Percentiles rank a stretch among this genome's conserved stretches.
These are phyloP conservation scores for Climacteris rufus DNA, from an alignment of 2,113 vertebrate species.

Conservation along the genomic window DNA sequence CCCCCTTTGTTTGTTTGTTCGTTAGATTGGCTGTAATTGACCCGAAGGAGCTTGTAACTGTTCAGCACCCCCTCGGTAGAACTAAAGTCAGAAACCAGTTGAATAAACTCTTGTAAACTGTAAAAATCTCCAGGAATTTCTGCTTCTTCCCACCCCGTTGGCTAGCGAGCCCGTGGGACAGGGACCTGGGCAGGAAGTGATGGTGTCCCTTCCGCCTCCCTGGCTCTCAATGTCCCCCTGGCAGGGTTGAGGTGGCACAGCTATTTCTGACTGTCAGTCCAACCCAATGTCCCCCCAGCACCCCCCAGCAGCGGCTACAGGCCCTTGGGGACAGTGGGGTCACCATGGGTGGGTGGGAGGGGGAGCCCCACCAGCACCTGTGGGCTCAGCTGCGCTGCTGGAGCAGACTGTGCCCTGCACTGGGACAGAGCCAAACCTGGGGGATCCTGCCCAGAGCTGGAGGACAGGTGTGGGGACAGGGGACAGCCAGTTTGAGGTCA, in stretches of 20 bases:
- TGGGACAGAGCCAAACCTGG: neutral
- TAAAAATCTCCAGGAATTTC: neutral
- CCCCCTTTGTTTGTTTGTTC: neutral
- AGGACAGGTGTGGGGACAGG: neutral
- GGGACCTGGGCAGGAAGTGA: neutral
- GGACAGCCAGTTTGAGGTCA: neutral
- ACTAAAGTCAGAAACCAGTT: conserved; percentile 88
- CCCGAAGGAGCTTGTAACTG: conserved; percentile 86
- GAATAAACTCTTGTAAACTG: conserved; percentile 91
- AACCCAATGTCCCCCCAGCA: neutral
- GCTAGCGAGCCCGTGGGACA: rapidly evolving
- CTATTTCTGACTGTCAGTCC: rapidly evolving
- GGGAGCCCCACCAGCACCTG: neutral
- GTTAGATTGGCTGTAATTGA: conserved; percentile 85
- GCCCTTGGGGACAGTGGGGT: neutral
- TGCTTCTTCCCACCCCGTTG: neutral
- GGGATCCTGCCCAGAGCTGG: rapidly evolving
- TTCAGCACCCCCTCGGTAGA: conserved; percentile 87
- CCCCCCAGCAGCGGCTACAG: rapidly evolving
- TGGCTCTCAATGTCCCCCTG: rapidly evolving
- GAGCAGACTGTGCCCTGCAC: neutral
- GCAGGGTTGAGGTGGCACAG: neutral
- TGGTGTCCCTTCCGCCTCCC: neutral
- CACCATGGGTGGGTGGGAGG: rapidly evolving
- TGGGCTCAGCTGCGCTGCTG: neutral